Evolutionary conservation across 2,888 invertebrate species (phyloP), one percentile per base, ranked within the genome.

Genomic region (Cosmopolites sordidus): DNA sequence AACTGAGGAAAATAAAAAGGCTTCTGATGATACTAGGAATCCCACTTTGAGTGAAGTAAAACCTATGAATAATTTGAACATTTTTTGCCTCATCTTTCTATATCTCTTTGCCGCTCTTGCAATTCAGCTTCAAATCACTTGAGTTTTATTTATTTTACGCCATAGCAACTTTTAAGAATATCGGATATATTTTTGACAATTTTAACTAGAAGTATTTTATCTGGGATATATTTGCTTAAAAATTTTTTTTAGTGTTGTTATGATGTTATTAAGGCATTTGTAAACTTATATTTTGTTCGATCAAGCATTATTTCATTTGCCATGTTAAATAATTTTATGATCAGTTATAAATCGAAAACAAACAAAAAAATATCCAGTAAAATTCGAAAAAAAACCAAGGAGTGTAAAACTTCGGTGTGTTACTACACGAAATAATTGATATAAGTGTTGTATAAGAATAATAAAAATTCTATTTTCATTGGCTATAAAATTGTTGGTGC

Each of bases 51-150:
- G 62, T 63, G 65, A 65, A 65, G 66, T 70, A 70, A 70, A 70
- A 69, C 69, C 70, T 69, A 69, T 72, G 72, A 72, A 72, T 72
- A 71, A 72, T 71, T 71, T 70, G 68, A 68, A 69, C 70, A 69
- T 71, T 71, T 71, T 69, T 69, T 70, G 66, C 69, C 69, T 71
- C 69, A 68, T 70, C 69, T 69, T 68, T 70, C 69, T 69, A 69
- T 69, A 69, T 69, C 67, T 69, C 65, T 67, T 65, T 61, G 60
- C 61, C 62, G 64, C 57, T 55, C 64, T 67, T 65, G 62, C 65
- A 62, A 65, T 68, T 60, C 61, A 64, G 65, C 64, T 65, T 63
- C 61, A 63, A 69, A 65, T 64, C 64, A 61, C 61, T 63, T 62
- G 62, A 60, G 65, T 66, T 69, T 69, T 69, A 70, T 69, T 69